phyloP scores from a whole-genome alignment of 1,140 invertebrate species.

The Colletes latitarsis region DNA sequence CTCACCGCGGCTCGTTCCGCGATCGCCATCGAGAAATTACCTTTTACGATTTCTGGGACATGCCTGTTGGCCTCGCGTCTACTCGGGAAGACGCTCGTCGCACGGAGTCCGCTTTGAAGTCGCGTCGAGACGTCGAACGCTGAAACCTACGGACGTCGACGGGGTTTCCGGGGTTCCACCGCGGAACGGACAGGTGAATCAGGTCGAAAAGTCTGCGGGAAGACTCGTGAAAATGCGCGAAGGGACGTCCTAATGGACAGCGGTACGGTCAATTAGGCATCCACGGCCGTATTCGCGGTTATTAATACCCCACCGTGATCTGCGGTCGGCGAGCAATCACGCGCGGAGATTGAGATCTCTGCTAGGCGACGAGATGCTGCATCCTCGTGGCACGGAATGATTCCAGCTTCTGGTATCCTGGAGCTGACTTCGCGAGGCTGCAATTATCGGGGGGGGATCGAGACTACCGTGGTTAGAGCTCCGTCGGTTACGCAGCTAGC shows the following conservation, averaged over 20 bases:
- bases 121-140: background rate
- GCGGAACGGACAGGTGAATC: conserved; percentile 31
- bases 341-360: conserved; percentile 52
- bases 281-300: conserved; percentile 49
- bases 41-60: conserved; percentile 40
- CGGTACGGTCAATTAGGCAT: conserved; percentile 57
- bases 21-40: conserved; percentile 5
- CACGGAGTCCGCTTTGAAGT: background rate
- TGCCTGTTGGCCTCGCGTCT: background rate
- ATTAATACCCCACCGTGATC: conserved; percentile 61
- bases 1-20: background rate
- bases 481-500: no score
- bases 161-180: no score
- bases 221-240: conserved; percentile 35
- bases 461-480: background rate
- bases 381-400: conserved; percentile 34
- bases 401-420: conserved; percentile 44
- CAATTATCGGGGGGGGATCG: conserved; percentile 37
- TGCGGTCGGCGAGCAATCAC: conserved; percentile 44
- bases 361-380: conserved; percentile 28
- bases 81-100: background rate
- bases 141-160: background rate
- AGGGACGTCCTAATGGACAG: conserved; percentile 39
- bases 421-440: background rate
- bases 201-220: background rate